These are phyloP conservation scores for Rhingia campestris DNA, from an alignment of 2,888 invertebrate species.

Conservation along the genomic window DNA sequence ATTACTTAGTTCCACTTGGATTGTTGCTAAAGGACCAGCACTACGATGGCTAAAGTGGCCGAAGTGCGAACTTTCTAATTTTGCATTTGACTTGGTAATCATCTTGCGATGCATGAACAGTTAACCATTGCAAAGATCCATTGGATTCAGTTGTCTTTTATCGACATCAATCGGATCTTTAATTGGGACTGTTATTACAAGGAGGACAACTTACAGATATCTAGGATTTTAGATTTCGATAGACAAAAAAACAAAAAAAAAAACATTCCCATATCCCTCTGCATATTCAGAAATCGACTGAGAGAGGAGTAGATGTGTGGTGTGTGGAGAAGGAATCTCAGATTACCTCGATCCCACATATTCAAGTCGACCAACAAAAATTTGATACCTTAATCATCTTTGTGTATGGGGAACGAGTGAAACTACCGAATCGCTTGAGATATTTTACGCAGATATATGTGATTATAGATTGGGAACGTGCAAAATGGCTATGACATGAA, in stretches of 20 bases:
- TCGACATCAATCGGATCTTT: neutral
- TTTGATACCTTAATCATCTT: conserved; percentile 21
- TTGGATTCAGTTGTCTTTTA: conserved; percentile 14
- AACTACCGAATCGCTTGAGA: neutral
- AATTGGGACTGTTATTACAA: too few species aligned
- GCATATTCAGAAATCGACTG: too few species aligned
- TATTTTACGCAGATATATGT: conserved; percentile 24
- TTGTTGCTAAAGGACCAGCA: neutral
- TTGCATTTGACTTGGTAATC: conserved; percentile 49
- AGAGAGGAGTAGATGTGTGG: neutral
- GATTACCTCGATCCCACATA: conserved; percentile 33
- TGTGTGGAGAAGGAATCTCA: neutral
- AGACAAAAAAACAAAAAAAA: neutral
- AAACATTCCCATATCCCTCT: neutral
- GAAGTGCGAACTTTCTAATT: conserved; percentile 59
- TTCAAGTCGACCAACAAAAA: neutral
- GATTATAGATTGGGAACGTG: conserved; percentile 12
- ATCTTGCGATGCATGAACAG: conserved; percentile 42
- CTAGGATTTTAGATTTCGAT: too few species aligned
- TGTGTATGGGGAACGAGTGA: neutral
- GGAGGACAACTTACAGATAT: too few species aligned
- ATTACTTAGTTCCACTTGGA: conserved; percentile 2
- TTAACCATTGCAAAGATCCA: conserved; percentile 16
- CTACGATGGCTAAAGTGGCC: neutral
- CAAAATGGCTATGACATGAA: neutral